These are phyloP conservation scores for Himalopsyche phryganea DNA, from an alignment of 1,140 invertebrate genomes.

Conservation along the genomic window DNA sequence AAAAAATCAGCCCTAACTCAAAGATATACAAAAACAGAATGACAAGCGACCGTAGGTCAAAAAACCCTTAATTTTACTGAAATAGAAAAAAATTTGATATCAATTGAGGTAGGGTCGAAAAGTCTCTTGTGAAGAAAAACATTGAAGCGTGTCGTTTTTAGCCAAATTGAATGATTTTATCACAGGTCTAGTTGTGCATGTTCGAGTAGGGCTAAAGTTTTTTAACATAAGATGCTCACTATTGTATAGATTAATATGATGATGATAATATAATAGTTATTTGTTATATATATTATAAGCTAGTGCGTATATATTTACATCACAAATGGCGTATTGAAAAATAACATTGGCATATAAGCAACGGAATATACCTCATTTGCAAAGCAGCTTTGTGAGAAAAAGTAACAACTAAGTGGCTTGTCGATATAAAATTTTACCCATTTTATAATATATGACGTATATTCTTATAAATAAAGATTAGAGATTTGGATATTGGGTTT, in stretches of 20 bases:
- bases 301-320: conserved; percentile 28
- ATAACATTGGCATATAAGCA: conserved; percentile 13
- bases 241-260: conserved; percentile 13
- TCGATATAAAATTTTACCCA: no score
- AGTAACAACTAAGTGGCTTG: conserved; percentile 12
- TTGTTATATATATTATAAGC: conserved; percentile 16
- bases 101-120: conserved; percentile 6
- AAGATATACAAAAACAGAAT: neutral
- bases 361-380: conserved; percentile 7
- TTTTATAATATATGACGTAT: no score
- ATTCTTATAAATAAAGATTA: no score
- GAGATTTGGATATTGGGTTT: no score
- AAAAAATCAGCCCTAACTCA: conserved; percentile 11
- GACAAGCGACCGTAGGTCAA: neutral
- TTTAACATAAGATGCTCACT: conserved; percentile 8
- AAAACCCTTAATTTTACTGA: neutral
- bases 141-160: neutral
- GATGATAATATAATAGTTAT: conserved; percentile 12
- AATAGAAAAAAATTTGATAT: neutral
- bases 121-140: neutral
- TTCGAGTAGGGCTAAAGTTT: conserved; percentile 11
- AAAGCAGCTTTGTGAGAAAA: conserved; percentile 18
- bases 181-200: conserved; percentile 2
- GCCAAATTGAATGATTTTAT: neutral
- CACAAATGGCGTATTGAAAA: conserved; percentile 23